Percentiles rank a stretch among this genome's conserved stretches.
phyloP scores from a whole-genome alignment of 2,113 vertebrate species.

The Gambusia affinis region DNA sequence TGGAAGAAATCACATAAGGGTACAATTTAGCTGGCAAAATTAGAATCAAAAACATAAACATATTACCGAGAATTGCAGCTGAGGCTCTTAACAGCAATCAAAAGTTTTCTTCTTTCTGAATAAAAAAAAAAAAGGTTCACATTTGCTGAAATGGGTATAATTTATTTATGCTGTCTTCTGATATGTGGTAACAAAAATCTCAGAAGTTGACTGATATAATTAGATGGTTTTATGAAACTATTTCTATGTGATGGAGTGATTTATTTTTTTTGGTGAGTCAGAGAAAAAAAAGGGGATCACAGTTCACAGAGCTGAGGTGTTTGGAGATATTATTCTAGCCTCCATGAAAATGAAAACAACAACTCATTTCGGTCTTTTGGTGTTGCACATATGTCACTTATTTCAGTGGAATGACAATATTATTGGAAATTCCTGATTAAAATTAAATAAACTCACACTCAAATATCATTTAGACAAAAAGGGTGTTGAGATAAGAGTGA shows the following conservation, averaged over 20 bases:
- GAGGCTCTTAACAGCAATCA: slow-evolving; percentile 22
- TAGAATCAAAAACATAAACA: slow-evolving; percentile 18
- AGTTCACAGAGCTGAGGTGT: neutral
- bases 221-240: neutral
- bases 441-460: neutral
- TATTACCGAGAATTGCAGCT: slow-evolving; percentile 3
- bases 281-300: neutral
- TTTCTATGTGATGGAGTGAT: neutral
- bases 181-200: slow-evolving; percentile 11
- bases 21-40: slow-evolving; percentile 17
- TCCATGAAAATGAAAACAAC: neutral
- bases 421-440: neutral
- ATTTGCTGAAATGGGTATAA: neutral
- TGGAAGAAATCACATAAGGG: slow-evolving; percentile 1
- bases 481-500: neutral
- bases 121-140: neutral
- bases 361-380: neutral
- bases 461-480: neutral
- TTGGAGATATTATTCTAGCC: neutral
- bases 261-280: slow-evolving; percentile 10
- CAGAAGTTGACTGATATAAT: slow-evolving; percentile 17
- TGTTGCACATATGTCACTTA: neutral
- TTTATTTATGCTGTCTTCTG: slow-evolving; percentile 2
- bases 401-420: neutral
- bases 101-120: slow-evolving; percentile 9